Percentiles rank a stretch among this genome's conserved stretches.
These are phyloP conservation scores for Narcine bancroftii DNA, from an alignment of 2,113 vertebrate genomes.

Conservation along the genomic window DNA sequence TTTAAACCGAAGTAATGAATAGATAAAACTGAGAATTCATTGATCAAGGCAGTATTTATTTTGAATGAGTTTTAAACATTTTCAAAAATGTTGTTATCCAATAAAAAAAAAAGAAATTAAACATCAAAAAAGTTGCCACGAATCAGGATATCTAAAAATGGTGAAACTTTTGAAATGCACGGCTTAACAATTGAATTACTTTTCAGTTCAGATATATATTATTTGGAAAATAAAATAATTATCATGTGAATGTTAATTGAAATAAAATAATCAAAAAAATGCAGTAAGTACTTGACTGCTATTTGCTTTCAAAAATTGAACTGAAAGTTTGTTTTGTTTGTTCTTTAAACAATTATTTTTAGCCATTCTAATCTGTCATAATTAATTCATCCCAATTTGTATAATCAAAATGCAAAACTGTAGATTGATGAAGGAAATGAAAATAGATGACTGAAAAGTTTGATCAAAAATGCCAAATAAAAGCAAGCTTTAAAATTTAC, in stretches of 20 bases:
- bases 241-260: too few relatives aligned
- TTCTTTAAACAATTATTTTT: background rate
- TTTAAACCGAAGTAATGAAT: background rate
- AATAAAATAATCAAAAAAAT: too few relatives aligned
- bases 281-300: background rate
- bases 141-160: too few relatives aligned
- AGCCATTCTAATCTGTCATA: background rate
- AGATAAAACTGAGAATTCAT: background rate
- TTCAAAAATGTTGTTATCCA: background rate
- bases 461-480: background rate
- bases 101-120: background rate
- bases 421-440: background rate
- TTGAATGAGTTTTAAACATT: background rate
- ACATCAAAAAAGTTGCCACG: background rate
- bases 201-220: background rate
- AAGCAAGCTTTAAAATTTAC: background rate
- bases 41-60: background rate
- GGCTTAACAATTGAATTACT: background rate
- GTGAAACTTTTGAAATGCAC: background rate
- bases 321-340: background rate
- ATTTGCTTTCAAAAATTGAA: background rate
- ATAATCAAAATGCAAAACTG: background rate
- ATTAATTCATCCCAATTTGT: background rate
- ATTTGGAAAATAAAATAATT: background rate
- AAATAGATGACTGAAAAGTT: background rate